Conservation (phyloP, 1,140 invertebrate species). For the Hermetia illucens region DNA sequence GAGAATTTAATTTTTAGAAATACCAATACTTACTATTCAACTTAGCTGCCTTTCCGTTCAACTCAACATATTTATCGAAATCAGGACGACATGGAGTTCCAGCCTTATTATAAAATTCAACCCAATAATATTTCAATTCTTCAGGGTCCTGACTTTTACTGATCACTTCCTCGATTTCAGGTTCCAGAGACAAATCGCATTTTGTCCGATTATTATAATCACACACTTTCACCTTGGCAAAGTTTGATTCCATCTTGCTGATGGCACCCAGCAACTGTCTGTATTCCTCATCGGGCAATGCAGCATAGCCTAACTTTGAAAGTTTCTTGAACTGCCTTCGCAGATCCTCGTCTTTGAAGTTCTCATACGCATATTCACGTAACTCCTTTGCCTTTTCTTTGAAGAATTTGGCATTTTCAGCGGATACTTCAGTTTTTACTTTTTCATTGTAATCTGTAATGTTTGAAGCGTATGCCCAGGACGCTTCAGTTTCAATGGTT, state of each 20-base stretch:
- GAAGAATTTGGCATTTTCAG: conserved; percentile 21
- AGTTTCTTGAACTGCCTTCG: conserved; percentile 49
- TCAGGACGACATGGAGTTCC: conserved; percentile 53
- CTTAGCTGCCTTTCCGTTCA: conserved; percentile 66
- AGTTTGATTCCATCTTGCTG: conserved; percentile 63
- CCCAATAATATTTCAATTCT: conserved; percentile 61
- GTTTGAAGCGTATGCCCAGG: conserved; percentile 61
- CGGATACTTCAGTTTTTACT: conserved; percentile 33
- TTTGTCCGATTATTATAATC: conserved; percentile 45
- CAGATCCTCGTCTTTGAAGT: conserved; percentile 42
- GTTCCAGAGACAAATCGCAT: conserved; percentile 60
- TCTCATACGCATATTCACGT: conserved; percentile 45
- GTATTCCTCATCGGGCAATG: conserved; percentile 50
- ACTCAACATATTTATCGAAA: conserved; percentile 55
- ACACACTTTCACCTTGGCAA: conserved; percentile 67
- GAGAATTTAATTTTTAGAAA: no score
- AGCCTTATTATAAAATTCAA: conserved; percentile 54
- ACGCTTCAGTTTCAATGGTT: conserved; percentile 36
- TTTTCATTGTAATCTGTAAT: conserved; percentile 54
- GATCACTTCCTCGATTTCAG: conserved; percentile 56
- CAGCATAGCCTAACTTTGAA: conserved; percentile 49
- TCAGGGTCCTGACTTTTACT: conserved; percentile 51
- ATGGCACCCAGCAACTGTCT: conserved; percentile 45
- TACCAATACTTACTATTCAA: conserved; percentile 40
- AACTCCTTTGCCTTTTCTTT: conserved; percentile 36